Evolutionary conservation across 2,113 vertebrate genomes (phyloP), one percentile per base, ranked within the genome.

Genomic region (Micromys minutus): DNA sequence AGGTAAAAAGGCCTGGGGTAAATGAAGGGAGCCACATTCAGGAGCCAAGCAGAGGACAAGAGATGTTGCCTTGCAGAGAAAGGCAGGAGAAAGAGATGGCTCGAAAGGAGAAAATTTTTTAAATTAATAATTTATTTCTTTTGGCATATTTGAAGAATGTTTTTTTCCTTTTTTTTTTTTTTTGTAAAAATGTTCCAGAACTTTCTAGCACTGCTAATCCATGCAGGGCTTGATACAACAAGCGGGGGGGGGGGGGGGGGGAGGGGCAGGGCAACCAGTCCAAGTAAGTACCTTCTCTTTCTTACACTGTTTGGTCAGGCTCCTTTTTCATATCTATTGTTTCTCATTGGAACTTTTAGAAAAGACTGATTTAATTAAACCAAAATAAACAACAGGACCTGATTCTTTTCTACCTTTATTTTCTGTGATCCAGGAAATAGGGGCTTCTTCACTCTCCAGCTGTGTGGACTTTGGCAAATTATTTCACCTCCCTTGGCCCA

Each of bases 341-440:
- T 90, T 84, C 90, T 79, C 52, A 65, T 89, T 17, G 31, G 67
- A 71, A 34, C 7, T 76, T 87, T 93, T 89, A 83, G 83, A 91
- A 96, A 91, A 95, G 83, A 76, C 81, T 34, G 42, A 88, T 90
- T 93, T 63, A 92, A 96, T 96, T 80, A 90, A 90, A 93, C 59
- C 45, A 85, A 92, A 93, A 79, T 72, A 91, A 93, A 74, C 69
- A 76, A 42, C n/a, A 85, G 36, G 75, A 52, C 15, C 74, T 52
- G 57, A 50, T 88, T 85, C 21, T 45, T 91, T 45, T 87, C 61
- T 93, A 61, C n/a, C 47, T 95, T 97, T 59, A 81, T 94, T 94
- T 57, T 88, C 76, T 88, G 63, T 81, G 90, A 90, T 81, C 80
- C 67, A 92, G 95, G 85, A 93, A 90, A 81, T 85, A 85, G 34